phyloP scores from a whole-genome alignment of 2,888 invertebrate species.

The Scaptomyza flava region DNA sequence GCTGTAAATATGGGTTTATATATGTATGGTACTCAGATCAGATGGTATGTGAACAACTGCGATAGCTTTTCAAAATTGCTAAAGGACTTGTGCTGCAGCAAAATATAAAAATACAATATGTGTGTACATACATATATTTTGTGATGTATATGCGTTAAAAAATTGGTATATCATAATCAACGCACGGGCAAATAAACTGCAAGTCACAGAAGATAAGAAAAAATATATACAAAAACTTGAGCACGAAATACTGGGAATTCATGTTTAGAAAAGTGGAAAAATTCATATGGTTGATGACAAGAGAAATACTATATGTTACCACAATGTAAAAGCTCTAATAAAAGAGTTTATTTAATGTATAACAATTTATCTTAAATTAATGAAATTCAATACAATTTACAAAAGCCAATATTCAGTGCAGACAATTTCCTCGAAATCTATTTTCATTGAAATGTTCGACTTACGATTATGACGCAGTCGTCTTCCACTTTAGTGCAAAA shows the following conservation, averaged over 20 bases:
- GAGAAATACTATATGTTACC: too few species aligned
- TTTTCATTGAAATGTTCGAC: neutral
- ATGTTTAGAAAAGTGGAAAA: neutral
- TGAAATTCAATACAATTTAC: neutral
- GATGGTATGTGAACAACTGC: constrained; percentile 21
- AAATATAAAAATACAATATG: neutral
- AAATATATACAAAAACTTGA: neutral
- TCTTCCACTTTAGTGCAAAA: neutral
- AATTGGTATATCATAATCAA: constrained; percentile 58
- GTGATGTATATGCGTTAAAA: constrained; percentile 26
- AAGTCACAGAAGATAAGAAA: constrained; percentile 56
- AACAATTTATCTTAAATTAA: neutral
- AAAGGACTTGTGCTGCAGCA: constrained; percentile 5
- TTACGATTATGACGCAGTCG: neutral
- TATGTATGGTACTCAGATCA: constrained; percentile 24
- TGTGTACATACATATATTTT: neutral
- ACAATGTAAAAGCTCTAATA: neutral
- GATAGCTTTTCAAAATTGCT: constrained; percentile 29
- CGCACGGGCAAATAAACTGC: constrained; percentile 58
- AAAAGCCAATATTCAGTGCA: too few species aligned
- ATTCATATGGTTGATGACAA: neutral
- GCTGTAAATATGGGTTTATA: constrained; percentile 55
- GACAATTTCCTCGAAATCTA: too few species aligned
- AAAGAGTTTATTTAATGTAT: neutral
- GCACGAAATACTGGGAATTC: neutral